Evolutionary conservation across 2,113 vertebrate species (phyloP).

Genomic region (Cercopithecus mona): DNA sequence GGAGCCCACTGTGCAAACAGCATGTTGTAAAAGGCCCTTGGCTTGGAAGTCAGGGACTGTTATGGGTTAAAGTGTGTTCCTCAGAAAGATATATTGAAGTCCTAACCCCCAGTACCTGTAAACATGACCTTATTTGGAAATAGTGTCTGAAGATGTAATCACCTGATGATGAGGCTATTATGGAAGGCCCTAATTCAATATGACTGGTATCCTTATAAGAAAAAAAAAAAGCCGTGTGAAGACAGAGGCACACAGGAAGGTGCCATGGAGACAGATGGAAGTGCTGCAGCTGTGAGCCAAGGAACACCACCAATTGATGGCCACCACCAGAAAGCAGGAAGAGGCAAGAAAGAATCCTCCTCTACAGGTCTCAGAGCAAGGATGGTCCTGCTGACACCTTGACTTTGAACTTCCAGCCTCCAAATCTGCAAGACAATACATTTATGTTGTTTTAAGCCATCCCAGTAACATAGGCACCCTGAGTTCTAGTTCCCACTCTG

Average conservation of each 20-base stretch:
- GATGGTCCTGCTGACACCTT: too few species aligned
- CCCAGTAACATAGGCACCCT: background rate
- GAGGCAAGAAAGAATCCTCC: background rate
- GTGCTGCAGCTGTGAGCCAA: background rate
- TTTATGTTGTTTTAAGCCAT: background rate
- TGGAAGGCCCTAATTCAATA: background rate
- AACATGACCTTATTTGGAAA: background rate
- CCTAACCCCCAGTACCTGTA: background rate
- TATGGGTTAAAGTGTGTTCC: background rate
- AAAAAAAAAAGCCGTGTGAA: background rate
- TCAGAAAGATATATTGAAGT: background rate
- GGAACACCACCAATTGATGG: rapidly evolving
- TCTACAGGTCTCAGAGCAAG: background rate
- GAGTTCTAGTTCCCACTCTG: background rate
- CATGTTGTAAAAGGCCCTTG: background rate
- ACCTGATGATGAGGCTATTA: background rate
- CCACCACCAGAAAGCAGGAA: background rate
- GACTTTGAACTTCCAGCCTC: background rate
- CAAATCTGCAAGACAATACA: background rate
- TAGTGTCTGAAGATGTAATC: background rate
- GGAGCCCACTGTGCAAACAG: background rate
- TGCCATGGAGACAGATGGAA: background rate
- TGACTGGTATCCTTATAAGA: background rate
- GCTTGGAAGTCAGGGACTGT: background rate
- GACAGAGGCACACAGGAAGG: background rate